Evolutionary conservation across 2,888 invertebrate species (phyloP), one percentile per base, ranked within the genome.

Genomic region (Ecdyonurus torrentis): DNA sequence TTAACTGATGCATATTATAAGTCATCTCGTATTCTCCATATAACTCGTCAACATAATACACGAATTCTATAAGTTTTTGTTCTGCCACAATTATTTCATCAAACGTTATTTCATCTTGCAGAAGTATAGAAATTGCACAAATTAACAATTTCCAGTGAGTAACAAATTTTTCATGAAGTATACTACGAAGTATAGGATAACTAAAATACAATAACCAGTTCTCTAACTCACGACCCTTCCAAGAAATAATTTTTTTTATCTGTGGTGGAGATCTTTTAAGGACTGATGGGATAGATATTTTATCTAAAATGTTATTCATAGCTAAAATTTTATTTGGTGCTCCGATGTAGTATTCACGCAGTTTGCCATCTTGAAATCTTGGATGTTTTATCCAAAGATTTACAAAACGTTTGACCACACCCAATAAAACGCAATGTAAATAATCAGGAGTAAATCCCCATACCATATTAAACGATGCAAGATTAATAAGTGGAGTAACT

Each of bases 1-100:
- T 19, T 22, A 68, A 60, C 60, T 69, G 69, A 64, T 69, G 68
- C 20, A 64, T 19, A 60, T 70, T 70, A 50, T 68, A 69, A 23
- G 66, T 65, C 20, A 67, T 64, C 50, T 64, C 62, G 15, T 64
- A 59, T 22, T 67, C 65, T 23, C 63, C 24, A 52, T 68, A 69
- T 5, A 68, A 58, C 2, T 19, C 60, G 25, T 58, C 52, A 58
- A 64, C 65, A 60, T 67, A 50, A 59, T 64, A 58, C 2, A 69
- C 69, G 63, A 69, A 69, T 62, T 66, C 58, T 50, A 65, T 62
- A 2, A 69, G 63, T 58, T 65, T 63, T 18, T 63, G 23, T 2
- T 66, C 65, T 15, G 66, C 64, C 63, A 58, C 2, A 59, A 65
- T 50, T 1, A 69, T 64, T n/a, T 63, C 63, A 5, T 5, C 15